These are phyloP conservation scores for Symphodus melops DNA, from an alignment of 2,113 vertebrate species.

Conservation along the genomic window DNA sequence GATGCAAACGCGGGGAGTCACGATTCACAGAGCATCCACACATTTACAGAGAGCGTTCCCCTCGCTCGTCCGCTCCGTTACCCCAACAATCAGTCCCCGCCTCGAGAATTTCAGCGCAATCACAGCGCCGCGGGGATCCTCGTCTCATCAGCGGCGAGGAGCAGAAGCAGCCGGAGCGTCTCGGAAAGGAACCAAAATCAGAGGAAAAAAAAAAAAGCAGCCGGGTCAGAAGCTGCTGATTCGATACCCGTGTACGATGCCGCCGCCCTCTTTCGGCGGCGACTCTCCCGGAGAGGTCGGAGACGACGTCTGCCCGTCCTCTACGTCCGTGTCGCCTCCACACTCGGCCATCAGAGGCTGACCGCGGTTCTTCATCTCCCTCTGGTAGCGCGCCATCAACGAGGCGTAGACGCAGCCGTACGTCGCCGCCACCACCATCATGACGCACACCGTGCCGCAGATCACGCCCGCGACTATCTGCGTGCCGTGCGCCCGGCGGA, in stretches of 20 bases:
- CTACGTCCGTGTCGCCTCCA: constrained; percentile 70
- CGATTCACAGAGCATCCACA: constrained; percentile 69
- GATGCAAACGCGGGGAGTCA: constrained; percentile 56
- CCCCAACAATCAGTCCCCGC: constrained; percentile 8
- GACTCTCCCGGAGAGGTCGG: constrained; percentile 33
- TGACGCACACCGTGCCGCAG: constrained; percentile 93
- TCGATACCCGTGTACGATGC: constrained; percentile 70
- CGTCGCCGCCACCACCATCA: constrained; percentile 96
- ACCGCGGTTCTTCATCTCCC: constrained; percentile 87
- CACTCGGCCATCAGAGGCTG: constrained; percentile 89
- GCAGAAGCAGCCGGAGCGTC: not conserved
- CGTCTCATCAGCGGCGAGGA: constrained; percentile 1
- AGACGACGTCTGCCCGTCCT: constrained; percentile 47
- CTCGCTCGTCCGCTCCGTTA: constrained; percentile 17
- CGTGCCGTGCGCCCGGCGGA: constrained; percentile 92
- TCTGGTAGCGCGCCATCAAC: constrained; percentile 94
- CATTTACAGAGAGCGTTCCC: constrained; percentile 53
- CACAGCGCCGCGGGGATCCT: constrained; percentile 35
- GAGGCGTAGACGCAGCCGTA: constrained; percentile 95
- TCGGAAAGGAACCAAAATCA: not conserved
- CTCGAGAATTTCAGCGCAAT: constrained; percentile 10
- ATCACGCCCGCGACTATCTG: constrained; percentile 93
- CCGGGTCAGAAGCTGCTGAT: constrained; percentile 78
- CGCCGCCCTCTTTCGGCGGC: constrained; percentile 45
- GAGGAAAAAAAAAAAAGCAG: not conserved